phyloP scores from a whole-genome alignment of 1,140 invertebrate genomes.

The Pinna nobilis region DNA sequence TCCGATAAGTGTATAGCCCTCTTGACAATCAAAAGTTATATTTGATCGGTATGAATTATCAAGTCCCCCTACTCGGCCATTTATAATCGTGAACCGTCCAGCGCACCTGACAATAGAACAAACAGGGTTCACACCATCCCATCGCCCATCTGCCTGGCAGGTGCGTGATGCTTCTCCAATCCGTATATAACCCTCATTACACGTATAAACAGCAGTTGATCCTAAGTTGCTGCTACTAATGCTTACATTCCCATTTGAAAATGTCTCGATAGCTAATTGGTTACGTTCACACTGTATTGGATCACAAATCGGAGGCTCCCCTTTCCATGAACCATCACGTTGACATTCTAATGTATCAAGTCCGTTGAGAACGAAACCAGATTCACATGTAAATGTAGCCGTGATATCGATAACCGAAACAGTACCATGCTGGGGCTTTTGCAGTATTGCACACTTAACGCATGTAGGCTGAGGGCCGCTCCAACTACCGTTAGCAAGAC shows the following conservation, averaged over 20 bases:
- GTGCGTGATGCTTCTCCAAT: slow-evolving; percentile 74
- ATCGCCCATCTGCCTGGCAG: slow-evolving; percentile 86
- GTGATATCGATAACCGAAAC: slow-evolving; percentile 49
- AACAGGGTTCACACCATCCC: slow-evolving; percentile 80
- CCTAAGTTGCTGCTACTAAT: not conserved
- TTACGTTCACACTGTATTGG: slow-evolving; percentile 35
- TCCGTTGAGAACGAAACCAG: slow-evolving; percentile 43
- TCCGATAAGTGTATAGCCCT: slow-evolving; percentile 44
- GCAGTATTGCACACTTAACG: slow-evolving; percentile 54
- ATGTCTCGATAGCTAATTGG: not conserved
- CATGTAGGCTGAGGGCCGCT: slow-evolving; percentile 67
- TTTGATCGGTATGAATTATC: slow-evolving; percentile 42
- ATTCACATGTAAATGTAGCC: slow-evolving; percentile 43
- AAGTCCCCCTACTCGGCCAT: slow-evolving; percentile 34
- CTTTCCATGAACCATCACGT: slow-evolving; percentile 62
- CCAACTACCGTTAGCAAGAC: slow-evolving; percentile 72
- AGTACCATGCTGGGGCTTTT: slow-evolving; percentile 59
- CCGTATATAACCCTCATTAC: slow-evolving; percentile 51
- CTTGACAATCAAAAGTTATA: slow-evolving; percentile 55
- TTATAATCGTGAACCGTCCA: slow-evolving; percentile 31
- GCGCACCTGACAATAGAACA: slow-evolving; percentile 57
- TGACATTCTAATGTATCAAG: slow-evolving; percentile 46
- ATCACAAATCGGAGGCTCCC: slow-evolving; percentile 37
- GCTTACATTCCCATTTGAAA: slow-evolving; percentile 30
- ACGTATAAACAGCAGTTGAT: slow-evolving; percentile 39